Percentiles rank a stretch among this genome's conserved stretches.
These are phyloP conservation scores for Heliconius hortense DNA, from an alignment of 2,888 invertebrate genomes.

Conservation along the genomic window DNA sequence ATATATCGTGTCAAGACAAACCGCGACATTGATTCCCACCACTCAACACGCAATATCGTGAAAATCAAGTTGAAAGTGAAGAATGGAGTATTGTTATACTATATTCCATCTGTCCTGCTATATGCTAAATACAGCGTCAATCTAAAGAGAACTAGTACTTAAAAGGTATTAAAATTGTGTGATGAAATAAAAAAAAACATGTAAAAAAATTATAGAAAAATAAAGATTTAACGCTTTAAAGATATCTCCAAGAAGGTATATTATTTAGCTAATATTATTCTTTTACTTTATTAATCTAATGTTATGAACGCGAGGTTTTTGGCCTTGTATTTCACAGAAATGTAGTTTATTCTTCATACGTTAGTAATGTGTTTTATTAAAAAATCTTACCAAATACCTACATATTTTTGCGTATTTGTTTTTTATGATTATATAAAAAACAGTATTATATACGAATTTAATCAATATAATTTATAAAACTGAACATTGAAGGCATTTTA, in stretches of 20 bases:
- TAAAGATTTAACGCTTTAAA: not conserved
- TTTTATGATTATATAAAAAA: not conserved
- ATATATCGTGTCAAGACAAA: not conserved
- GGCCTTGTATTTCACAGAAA: slow-evolving; percentile 9
- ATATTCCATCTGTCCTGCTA: not conserved
- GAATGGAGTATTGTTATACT: not conserved
- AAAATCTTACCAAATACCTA: not conserved
- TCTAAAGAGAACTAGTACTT: not conserved
- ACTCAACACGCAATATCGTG: not conserved
- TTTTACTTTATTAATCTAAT: not conserved
- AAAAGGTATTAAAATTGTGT: not conserved
- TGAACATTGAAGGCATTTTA: too few relatives aligned
- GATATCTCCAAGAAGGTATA: not conserved
- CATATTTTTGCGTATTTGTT: not conserved
- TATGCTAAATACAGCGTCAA: not conserved
- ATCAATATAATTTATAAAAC: not conserved
- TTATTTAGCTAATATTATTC: not conserved
- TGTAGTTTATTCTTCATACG: not conserved
- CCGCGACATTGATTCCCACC: not conserved
- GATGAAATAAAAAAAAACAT: not conserved
- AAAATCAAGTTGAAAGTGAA: not conserved
- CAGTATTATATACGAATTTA: not conserved
- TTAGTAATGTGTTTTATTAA: not conserved
- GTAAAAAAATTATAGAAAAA: not conserved
- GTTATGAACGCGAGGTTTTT: not conserved